A percentile compares a stretch with the other conserved stretches of the same genome.
Conservation (phyloP, 2,797 vertebrate species). For the Microhierax caerulescens region DNA sequence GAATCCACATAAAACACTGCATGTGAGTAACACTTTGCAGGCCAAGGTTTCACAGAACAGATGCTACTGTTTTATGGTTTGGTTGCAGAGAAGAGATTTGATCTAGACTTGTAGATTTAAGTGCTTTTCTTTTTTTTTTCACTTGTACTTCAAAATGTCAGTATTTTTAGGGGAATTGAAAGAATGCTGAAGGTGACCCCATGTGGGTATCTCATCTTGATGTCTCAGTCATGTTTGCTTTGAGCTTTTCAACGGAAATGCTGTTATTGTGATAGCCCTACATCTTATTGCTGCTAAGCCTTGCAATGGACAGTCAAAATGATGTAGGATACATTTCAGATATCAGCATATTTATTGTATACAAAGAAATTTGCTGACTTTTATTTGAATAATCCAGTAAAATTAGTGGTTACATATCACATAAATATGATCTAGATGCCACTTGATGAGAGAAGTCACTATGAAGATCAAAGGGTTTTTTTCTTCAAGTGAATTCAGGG, state of each 20-base stretch:
- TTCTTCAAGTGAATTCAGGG: neutral
- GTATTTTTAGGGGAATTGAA: neutral
- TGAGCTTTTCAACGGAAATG: neutral
- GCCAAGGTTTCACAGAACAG: neutral
- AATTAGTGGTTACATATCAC: neutral
- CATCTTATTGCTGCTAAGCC: neutral
- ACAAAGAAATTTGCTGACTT: neutral
- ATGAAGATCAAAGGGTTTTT: neutral
- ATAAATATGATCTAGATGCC: neutral
- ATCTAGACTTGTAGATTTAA: neutral
- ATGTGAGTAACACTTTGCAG: neutral
- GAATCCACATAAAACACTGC: neutral
- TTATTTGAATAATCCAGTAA: neutral
- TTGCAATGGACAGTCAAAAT: neutral
- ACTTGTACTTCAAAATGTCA: neutral
- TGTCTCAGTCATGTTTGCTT: neutral
- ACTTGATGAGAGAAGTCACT: neutral
- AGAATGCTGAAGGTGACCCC: neutral
- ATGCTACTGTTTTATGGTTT: neutral
- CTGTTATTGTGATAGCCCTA: neutral
- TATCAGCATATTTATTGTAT: neutral
- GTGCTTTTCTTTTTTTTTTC: neutral
- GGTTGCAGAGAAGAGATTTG: neutral
- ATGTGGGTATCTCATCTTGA: neutral
- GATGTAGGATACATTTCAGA: neutral